Conservation (phyloP, 2,888 invertebrate species). For the Panopea generosa region DNA sequence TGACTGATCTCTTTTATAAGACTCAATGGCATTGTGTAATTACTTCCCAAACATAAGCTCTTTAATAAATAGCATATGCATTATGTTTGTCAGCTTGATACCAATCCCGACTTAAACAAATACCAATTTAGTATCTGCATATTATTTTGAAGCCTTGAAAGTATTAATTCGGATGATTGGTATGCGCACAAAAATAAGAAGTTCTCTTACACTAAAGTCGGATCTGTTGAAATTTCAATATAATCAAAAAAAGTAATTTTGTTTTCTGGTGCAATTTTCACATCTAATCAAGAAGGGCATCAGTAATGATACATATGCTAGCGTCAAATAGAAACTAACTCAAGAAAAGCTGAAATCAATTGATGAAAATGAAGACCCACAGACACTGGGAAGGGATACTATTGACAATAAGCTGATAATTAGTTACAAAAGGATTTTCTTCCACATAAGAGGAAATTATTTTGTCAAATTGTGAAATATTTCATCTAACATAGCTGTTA, state of each 20-base stretch:
- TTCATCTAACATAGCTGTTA: constrained; percentile 54
- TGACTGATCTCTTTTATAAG: no score
- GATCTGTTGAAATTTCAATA: constrained; percentile 26
- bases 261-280: constrained; percentile 45
- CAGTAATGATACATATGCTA: constrained; percentile 34
- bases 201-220: constrained; percentile 6
- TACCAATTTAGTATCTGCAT: constrained; percentile 40
- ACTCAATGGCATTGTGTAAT: no score
- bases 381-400: constrained; percentile 39
- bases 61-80: constrained; percentile 40
- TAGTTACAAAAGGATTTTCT: constrained; percentile 43
- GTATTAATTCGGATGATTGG: constrained; percentile 22
- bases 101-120: constrained; percentile 55
- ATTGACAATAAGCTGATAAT: constrained; percentile 59
- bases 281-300: constrained; percentile 39
- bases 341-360: constrained; percentile 51
- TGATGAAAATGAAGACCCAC: constrained; percentile 51
- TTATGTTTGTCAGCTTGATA: constrained; percentile 45
- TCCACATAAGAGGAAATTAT: constrained; percentile 58
- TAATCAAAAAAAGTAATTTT: constrained; percentile 46
- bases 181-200: constrained; percentile 8
- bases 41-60: constrained; percentile 36
- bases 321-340: constrained; percentile 50
- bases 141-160: constrained; percentile 31
- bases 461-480: constrained; percentile 50